Conservation (phyloP, 2,888 invertebrate genomes). For the Macrophya alboannulata region DNA sequence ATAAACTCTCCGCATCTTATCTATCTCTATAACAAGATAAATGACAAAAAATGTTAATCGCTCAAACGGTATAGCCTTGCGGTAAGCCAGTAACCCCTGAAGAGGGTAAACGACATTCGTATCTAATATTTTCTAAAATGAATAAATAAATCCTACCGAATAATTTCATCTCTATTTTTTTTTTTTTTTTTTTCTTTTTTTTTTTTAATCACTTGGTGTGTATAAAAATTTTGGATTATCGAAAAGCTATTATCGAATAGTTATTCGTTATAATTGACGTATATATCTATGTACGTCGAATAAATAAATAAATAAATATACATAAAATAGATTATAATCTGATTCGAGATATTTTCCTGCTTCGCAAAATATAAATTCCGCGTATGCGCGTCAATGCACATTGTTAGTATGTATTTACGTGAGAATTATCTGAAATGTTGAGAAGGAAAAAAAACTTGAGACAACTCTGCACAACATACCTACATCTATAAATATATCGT, state of each 20-base stretch:
- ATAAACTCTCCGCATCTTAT: constrained; percentile 6
- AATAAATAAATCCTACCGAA: neutral
- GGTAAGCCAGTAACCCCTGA: neutral
- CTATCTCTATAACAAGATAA: neutral
- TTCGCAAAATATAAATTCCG: neutral
- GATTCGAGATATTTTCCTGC: neutral
- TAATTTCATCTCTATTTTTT: neutral
- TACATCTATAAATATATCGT: neutral
- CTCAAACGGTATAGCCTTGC: neutral
- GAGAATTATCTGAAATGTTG: neutral
- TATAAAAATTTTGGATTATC: neutral
- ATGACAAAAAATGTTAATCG: constrained; percentile 10
- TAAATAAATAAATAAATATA: neutral
- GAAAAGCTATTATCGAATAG: neutral
- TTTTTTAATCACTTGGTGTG: too few relatives aligned
- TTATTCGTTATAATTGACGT: neutral
- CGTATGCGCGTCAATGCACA: neutral
- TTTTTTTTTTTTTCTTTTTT: too few relatives aligned
- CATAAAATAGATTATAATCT: neutral
- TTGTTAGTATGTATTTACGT: neutral
- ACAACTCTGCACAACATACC: neutral
- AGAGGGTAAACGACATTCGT: neutral
- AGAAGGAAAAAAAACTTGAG: neutral
- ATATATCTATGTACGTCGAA: neutral
- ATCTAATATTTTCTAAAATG: neutral